phyloP scores from a whole-genome alignment of 2,113 vertebrate genomes.

The Polyodon spathula region DNA sequence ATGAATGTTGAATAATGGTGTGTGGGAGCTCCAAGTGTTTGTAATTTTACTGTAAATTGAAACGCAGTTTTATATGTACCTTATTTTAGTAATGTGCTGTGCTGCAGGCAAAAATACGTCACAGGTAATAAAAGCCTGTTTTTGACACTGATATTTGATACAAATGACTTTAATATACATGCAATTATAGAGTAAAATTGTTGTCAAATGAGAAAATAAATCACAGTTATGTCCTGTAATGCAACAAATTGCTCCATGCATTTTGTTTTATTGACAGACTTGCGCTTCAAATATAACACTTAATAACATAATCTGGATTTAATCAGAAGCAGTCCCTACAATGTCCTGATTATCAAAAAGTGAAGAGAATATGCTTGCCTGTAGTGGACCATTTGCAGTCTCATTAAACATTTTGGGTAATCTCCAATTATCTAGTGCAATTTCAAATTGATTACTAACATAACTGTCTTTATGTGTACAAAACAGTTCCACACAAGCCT shows the following conservation, averaged over 20 bases:
- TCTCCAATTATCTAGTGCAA: conserved; percentile 59
- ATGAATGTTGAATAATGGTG: conserved; percentile 40
- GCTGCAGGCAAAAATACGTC: conserved; percentile 37
- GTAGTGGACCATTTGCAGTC: conserved; percentile 57
- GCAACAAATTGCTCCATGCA: conserved; percentile 44
- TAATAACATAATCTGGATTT: conserved; percentile 51
- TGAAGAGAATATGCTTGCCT: conserved; percentile 48
- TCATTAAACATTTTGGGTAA: conserved; percentile 53
- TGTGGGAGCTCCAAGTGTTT: conserved; percentile 18
- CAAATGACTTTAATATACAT: conserved; percentile 53
- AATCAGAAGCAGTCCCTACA: conserved; percentile 28
- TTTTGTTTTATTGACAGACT: conserved; percentile 56
- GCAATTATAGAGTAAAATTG: conserved; percentile 45
- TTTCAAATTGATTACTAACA: conserved; percentile 60
- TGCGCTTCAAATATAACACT: conserved; percentile 40
- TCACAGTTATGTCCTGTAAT: conserved; percentile 44
- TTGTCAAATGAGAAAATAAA: conserved; percentile 44
- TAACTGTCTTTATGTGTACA: conserved; percentile 55
- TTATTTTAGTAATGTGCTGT: conserved; percentile 25
- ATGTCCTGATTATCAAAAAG: conserved; percentile 20
- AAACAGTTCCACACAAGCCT: conserved; percentile 39
- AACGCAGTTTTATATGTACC: conserved; percentile 35
- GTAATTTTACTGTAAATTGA: conserved; percentile 30
- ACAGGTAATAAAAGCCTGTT: conserved; percentile 38
- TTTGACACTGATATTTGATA: conserved; percentile 44